phyloP scores from a whole-genome alignment of 2,113 vertebrate genomes.

The Nothocercus nigrocapillus region DNA sequence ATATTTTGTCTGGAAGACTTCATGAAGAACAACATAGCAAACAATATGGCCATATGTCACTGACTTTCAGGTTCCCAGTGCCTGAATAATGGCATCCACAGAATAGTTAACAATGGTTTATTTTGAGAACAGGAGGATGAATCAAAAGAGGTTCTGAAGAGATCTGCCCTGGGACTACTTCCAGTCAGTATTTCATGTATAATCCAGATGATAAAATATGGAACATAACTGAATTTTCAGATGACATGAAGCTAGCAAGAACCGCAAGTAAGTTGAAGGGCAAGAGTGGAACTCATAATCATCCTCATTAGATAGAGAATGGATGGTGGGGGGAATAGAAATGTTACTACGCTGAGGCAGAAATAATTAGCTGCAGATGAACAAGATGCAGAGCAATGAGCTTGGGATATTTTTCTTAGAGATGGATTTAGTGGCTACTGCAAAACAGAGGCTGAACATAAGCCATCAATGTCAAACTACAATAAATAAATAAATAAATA shows the following conservation, averaged over 20 bases:
- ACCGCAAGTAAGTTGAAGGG: neutral
- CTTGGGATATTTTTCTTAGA: neutral
- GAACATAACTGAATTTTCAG: neutral
- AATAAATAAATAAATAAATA: no score
- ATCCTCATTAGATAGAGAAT: neutral
- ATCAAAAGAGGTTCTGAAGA: neutral
- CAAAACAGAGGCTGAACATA: neutral
- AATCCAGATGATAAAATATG: neutral
- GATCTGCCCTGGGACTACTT: neutral
- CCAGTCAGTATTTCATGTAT: neutral
- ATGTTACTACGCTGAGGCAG: neutral
- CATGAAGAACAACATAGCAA: neutral
- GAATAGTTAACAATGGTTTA: neutral
- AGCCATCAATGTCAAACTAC: neutral
- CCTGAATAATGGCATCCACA: neutral
- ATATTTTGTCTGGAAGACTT: neutral
- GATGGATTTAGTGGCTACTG: neutral
- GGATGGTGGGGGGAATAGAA: rapidly evolving
- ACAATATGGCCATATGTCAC: neutral
- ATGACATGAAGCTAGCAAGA: neutral
- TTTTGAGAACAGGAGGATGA: neutral
- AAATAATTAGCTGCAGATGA: neutral
- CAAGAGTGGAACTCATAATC: neutral
- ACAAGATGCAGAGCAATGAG: neutral
- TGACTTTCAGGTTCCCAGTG: neutral